Evolutionary conservation across 64 coral and sea anemone genomes (phyloP), one percentile per base, ranked within the genome.

Genomic region (Actinia tenebrosa): DNA sequence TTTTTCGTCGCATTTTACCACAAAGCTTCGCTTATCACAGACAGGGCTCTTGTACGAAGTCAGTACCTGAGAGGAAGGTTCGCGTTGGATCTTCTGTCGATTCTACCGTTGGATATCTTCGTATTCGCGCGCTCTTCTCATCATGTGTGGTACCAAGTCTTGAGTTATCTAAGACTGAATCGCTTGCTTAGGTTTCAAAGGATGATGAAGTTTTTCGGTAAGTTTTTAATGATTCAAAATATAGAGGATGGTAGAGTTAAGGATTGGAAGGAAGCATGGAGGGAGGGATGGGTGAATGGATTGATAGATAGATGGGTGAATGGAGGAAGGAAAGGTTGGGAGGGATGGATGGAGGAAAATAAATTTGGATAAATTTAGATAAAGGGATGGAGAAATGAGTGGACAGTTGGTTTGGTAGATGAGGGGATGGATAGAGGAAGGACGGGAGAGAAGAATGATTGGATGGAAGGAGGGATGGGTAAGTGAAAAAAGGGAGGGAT

Each of bases 81-180:
- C 45, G 18, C 89, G 45, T 54, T 86, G 2, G 91, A 96, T 52
- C 6, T 93, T 44, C 59, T 93, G 25, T 86, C 94, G 0, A 26
- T 96, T 55, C 7, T 96, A 42, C 94, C 94, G 0, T 52, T 96
- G 69, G 94, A 96, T 46, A 16, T 93, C n/a, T 87, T 96, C 26
- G 79, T 82, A 18, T 89, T 95, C 26, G 86, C 84, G 53, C 64
- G 82, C 10, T 26, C 56, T 7, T 66, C 56, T 50, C 79, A 91
- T 44, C n/a, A 90, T 23, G 84, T 64, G 54, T 90, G 94, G 88
- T 84, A 93, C 45, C 91, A 96, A 54, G 79, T 80, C 0, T 77
- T 93, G 85, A 85, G 91, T 82, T 61, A 92, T 55, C 45, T 97
- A 59, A 84, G 91, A 71, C 50, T 96, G 72, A 96, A 96, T 84